Conservation (phyloP, 2,797 vertebrate genomes). For the Labroides dimidiatus region DNA sequence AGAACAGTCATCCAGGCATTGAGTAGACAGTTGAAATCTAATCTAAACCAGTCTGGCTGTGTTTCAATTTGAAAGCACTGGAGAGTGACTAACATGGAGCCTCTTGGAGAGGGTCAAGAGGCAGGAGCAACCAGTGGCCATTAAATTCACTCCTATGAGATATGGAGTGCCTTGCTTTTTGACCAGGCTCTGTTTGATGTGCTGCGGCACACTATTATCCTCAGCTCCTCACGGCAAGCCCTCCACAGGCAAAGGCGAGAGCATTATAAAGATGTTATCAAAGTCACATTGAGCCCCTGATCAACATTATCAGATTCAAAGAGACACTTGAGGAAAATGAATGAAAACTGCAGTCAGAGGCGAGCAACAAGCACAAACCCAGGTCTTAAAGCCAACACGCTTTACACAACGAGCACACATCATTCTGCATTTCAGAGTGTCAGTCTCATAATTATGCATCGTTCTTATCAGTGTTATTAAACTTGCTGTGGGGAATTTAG, state of each 20-base stretch:
- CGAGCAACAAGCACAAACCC: slow-evolving; percentile 21
- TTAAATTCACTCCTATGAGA: slow-evolving; percentile 84
- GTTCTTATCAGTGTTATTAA: slow-evolving; percentile 56
- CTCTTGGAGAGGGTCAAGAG: slow-evolving; percentile 84
- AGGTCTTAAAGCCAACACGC: slow-evolving; percentile 20
- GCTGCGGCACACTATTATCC: slow-evolving; percentile 73
- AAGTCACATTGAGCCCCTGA: slow-evolving; percentile 58
- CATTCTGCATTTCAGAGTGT: slow-evolving; percentile 42
- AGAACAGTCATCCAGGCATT: slow-evolving; percentile 61
- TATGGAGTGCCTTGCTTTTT: slow-evolving; percentile 82
- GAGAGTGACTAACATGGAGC: slow-evolving; percentile 84
- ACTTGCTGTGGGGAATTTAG: slow-evolving; percentile 56
- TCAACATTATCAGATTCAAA: slow-evolving; percentile 54
- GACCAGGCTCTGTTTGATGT: slow-evolving; percentile 79
- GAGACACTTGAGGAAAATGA: slow-evolving; percentile 61
- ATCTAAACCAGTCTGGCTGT: slow-evolving; percentile 77
- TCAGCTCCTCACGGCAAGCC: slow-evolving; percentile 55
- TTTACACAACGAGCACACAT: slow-evolving; percentile 30
- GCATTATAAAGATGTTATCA: slow-evolving; percentile 69
- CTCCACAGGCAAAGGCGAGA: slow-evolving; percentile 60
- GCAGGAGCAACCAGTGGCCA: slow-evolving; percentile 79
- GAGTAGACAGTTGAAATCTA: slow-evolving; percentile 77
- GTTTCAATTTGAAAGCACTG: slow-evolving; percentile 82
- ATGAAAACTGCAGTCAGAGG: slow-evolving; percentile 44
- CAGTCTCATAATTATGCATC: slow-evolving; percentile 51